These are phyloP conservation scores for Saccopteryx bilineata DNA, from an alignment of 2,113 vertebrate genomes.

Conservation along the genomic window DNA sequence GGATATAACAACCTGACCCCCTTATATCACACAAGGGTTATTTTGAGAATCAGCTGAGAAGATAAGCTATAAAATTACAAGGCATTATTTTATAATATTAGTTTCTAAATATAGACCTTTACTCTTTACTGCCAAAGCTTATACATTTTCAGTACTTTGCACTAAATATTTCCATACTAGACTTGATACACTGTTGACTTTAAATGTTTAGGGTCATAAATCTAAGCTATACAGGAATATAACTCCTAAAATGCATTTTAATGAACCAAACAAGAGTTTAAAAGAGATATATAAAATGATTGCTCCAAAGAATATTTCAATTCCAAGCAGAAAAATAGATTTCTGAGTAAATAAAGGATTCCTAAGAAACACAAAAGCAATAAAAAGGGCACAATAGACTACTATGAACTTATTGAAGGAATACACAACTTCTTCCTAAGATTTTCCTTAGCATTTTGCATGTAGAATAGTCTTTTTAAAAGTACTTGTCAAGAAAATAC, in stretches of 20 bases:
- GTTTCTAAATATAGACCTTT: conserved; percentile 60
- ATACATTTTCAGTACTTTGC: conserved; percentile 35
- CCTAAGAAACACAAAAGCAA: neutral
- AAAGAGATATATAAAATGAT: conserved; percentile 27
- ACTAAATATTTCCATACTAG: conserved; percentile 15
- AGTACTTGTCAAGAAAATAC: conserved; percentile 55
- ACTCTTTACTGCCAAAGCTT: conserved; percentile 51
- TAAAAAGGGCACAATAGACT: neutral
- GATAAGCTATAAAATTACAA: conserved; percentile 41
- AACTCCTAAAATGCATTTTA: conserved; percentile 62
- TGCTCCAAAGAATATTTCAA: conserved; percentile 9
- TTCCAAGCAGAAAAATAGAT: conserved; percentile 46
- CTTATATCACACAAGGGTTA: neutral
- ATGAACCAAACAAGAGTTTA: conserved; percentile 42
- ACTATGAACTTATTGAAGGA: neutral
- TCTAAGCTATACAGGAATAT: conserved; percentile 8
- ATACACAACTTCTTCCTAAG: neutral
- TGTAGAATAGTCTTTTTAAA: conserved; percentile 67
- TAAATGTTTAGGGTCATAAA: conserved; percentile 46
- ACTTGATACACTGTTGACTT: conserved; percentile 32
- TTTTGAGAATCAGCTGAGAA: conserved; percentile 33
- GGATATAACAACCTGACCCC: neutral
- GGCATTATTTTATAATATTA: conserved; percentile 42
- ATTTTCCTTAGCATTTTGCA: conserved; percentile 49
- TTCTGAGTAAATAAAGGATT: neutral